Evolutionary conservation across 1,140 invertebrate species (phyloP).

Genomic region (Dendroctonus ponderosae): DNA sequence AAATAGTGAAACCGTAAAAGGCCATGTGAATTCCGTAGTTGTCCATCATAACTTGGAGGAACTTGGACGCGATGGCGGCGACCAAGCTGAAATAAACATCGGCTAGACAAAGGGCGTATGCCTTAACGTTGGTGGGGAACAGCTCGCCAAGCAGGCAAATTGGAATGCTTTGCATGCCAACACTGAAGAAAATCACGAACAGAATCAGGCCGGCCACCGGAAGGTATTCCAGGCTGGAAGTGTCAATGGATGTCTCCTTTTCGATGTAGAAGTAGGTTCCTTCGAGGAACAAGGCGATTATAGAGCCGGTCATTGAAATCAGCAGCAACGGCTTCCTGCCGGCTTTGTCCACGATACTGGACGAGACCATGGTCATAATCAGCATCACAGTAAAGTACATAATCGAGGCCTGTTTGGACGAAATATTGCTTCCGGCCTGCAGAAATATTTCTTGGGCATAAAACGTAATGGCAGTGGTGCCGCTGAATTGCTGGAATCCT

Average conservation of each 20-base stretch:
- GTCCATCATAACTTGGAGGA: constrained; percentile 65
- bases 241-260: constrained; percentile 48
- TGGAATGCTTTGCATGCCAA: constrained; percentile 71
- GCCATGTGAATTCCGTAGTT: constrained; percentile 65
- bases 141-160: constrained; percentile 71
- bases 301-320: constrained; percentile 59
- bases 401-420: constrained; percentile 51
- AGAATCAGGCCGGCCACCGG: constrained; percentile 65
- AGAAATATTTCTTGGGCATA: constrained; percentile 74
- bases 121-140: constrained; percentile 70
- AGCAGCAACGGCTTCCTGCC: constrained; percentile 68
- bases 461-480: constrained; percentile 71
- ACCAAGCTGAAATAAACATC: constrained; percentile 69
- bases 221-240: constrained; percentile 47
- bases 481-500: constrained; percentile 72
- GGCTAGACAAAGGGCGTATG: constrained; percentile 67
- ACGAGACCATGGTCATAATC: constrained; percentile 61
- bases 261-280: constrained; percentile 64
- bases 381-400: constrained; percentile 68
- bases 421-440: constrained; percentile 53
- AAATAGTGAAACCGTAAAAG: constrained; percentile 71
- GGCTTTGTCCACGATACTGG: constrained; percentile 67
- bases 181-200: constrained; percentile 68
- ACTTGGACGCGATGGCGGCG: constrained; percentile 72
- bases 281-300: constrained; percentile 55